Base-by-base conservation (phyloP, 2,113 vertebrate genomes). In the Peucedramus taeniatus region DNA sequence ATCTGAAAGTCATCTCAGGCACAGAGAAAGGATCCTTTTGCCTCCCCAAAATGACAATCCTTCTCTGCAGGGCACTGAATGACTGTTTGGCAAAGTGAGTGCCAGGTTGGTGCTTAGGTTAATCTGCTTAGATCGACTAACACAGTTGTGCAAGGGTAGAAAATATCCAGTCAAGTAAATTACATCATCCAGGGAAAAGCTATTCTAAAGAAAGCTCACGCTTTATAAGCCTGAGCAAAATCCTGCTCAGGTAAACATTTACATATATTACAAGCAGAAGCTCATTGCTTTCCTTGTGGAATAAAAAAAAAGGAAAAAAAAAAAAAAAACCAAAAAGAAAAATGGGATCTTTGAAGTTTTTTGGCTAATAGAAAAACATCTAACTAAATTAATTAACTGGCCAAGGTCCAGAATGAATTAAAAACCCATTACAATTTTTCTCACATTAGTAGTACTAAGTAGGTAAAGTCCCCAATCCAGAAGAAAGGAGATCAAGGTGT, bases 161-260 rank as follows among this genome's bases (percentile, higher is more conserved):
- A 97, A 98, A 96, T 94, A 95, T 50, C 65, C 63, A 83, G 94
- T 88, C 95, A 97, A 98, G 90, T 89, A 88, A 94, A 97, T 98
- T 97, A 97, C 95, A 96, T 98, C 96, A 97, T 91, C 47, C 95
- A 94, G 90, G 89, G 94, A 97, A 97, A 97, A 98, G 97, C 97
- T 96, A 96, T 95, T 91, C 97, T 93, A 96, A 96, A 97, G 84
- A 95, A 97, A 97, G 97, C 64, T 90, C 93, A 96, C 59, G 8
- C 74, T 54, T 93, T 64, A 85, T 95, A 92, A 97, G 95, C 92
- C 92, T 77, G 65, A 87, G 75, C 64, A 87, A 89, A 94, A 85
- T 64, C 85, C 47, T 84, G 37, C 60, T 72, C 68, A 56, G 70
- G 72, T 90, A 44, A 92, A 89, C 83, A 64, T 92, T 89, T 95